Percentiles rank a stretch among this genome's conserved stretches.
These are phyloP conservation scores for Agriopis aurantiaria DNA, from an alignment of 2,888 invertebrate genomes.

Conservation along the genomic window DNA sequence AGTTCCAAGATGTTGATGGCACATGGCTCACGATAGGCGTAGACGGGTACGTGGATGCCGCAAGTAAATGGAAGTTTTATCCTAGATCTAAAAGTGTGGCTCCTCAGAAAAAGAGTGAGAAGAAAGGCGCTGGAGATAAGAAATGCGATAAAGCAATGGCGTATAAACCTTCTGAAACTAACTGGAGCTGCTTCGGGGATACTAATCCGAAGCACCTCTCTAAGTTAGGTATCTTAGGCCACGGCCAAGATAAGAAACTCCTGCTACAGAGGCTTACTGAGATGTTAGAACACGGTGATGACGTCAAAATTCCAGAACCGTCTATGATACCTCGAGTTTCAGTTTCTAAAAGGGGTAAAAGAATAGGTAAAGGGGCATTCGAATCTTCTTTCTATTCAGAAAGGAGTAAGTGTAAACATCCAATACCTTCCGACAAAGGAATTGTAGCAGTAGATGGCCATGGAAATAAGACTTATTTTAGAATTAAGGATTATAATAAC, in stretches of 20 bases:
- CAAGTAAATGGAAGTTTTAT: constrained; percentile 72
- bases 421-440: constrained; percentile 70
- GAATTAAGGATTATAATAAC: constrained; percentile 57
- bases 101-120: constrained; percentile 38
- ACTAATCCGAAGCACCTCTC: constrained; percentile 67
- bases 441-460: constrained; percentile 64
- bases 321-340: constrained; percentile 55
- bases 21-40: constrained; percentile 73
- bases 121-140: constrained; percentile 48
- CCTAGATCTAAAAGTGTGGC: constrained; percentile 47
- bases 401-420: constrained; percentile 66
- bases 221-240: constrained; percentile 76
- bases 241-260: constrained; percentile 73
- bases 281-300: constrained; percentile 59
- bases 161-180: constrained; percentile 58
- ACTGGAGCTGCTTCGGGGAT: constrained; percentile 79
- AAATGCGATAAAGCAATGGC: constrained; percentile 47
- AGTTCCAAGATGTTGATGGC: constrained; percentile 67
- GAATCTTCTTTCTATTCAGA: constrained; percentile 43
- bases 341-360: constrained; percentile 46
- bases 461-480: constrained; percentile 74
- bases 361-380: constrained; percentile 17
- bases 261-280: constrained; percentile 64
- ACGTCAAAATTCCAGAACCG: constrained; percentile 65
- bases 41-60: constrained; percentile 72